Percentiles rank a stretch among this genome's conserved stretches.
Evolutionary conservation across 2,888 invertebrate species (phyloP).

Genomic region (Asteroscopus sphinx): DNA sequence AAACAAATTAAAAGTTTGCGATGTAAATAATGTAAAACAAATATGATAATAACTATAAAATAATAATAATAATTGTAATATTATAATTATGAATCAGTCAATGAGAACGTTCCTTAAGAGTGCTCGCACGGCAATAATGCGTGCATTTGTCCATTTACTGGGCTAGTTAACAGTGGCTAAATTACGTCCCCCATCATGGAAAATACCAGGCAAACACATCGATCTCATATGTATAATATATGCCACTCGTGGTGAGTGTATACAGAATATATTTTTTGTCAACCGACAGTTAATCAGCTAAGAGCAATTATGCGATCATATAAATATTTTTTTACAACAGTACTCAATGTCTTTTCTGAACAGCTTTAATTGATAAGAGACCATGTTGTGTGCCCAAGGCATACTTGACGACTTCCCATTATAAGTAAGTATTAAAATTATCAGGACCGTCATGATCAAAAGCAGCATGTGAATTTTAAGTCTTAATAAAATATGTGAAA

Average conservation of each 20-base stretch:
- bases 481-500: constrained; percentile 1
- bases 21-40: neutral
- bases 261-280: constrained; percentile 1
- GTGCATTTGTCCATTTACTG: constrained; percentile 7
- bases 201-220: neutral
- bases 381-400: neutral
- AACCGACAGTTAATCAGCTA: neutral
- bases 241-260: neutral
- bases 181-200: constrained; percentile 1
- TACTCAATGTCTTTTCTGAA: constrained; percentile 8
- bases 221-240: neutral
- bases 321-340: constrained; percentile 10
- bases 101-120: constrained; percentile 2
- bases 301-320: neutral
- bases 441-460: neutral
- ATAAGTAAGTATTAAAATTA: neutral
- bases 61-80: too few relatives aligned
- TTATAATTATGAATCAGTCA: too few relatives aligned
- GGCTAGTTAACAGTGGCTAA: neutral
- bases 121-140: neutral
- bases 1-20: constrained; percentile 3
- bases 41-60: neutral
- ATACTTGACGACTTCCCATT: neutral
- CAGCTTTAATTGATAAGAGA: neutral
- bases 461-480: neutral